phyloP scores from a whole-genome alignment of 1,140 invertebrate genomes.

The Varroa destructor region DNA sequence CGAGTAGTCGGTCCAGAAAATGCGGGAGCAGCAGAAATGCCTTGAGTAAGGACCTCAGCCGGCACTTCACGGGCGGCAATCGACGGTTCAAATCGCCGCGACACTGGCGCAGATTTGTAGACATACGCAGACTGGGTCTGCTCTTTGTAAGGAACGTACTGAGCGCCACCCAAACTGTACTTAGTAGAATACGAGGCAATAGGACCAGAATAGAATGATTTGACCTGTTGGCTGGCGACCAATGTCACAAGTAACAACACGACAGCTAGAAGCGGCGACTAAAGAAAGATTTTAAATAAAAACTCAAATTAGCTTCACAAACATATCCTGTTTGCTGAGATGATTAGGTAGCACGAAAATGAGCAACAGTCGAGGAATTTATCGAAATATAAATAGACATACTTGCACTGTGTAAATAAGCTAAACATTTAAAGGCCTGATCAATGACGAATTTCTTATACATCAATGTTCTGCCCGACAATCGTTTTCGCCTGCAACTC shows the following conservation, averaged over 20 bases:
- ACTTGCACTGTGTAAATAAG: no score
- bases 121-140: neutral
- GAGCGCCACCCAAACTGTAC: conserved; percentile 13
- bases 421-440: no score
- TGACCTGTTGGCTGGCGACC: conserved; percentile 14
- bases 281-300: neutral
- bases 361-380: no score
- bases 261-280: neutral
- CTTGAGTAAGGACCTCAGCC: neutral
- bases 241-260: neutral
- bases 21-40: conserved; percentile 3
- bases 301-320: no score
- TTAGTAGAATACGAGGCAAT: conserved; percentile 12
- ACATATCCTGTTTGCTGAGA: no score
- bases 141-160: neutral
- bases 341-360: no score
- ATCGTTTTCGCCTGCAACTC: no score
- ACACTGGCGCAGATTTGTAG: neutral
- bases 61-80: neutral
- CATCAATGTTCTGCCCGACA: no score
- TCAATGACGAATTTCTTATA: no score
- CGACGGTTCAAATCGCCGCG: conserved; percentile 4
- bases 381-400: no score
- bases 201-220: conserved; percentile 18
- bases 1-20: neutral